Conservation (phyloP, 2,888 invertebrate species). For the Drosophila percnosoma region DNA sequence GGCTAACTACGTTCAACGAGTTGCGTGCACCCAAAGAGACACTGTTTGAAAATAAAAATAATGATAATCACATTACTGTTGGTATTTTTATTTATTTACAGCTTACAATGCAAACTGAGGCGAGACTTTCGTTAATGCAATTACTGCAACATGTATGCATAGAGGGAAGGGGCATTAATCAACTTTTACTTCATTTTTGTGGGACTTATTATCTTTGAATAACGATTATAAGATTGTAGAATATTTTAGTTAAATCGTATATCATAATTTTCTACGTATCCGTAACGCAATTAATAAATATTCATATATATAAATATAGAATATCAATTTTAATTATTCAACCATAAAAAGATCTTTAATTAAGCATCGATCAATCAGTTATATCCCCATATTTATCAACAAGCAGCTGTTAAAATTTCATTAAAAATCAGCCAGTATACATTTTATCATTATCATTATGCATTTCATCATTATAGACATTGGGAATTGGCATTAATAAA, state of each 20-base stretch:
- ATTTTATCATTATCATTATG: constrained; percentile 3
- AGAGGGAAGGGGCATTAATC: background rate
- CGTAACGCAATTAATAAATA: background rate
- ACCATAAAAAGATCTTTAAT: background rate
- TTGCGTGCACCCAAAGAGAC: constrained; percentile 47
- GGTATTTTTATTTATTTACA: constrained; percentile 32
- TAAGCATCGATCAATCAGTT: constrained; percentile 3
- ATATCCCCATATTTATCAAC: background rate
- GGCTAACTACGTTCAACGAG: constrained; percentile 70
- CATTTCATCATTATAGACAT: constrained; percentile 32
- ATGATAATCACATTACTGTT: constrained; percentile 35
- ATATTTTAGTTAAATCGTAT: background rate
- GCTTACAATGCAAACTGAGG: constrained; percentile 37
- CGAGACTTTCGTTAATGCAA: constrained; percentile 25
- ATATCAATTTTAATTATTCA: background rate
- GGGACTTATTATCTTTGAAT: background rate
- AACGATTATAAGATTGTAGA: background rate
- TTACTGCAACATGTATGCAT: constrained; percentile 8
- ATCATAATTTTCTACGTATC: background rate
- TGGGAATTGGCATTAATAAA: constrained; percentile 57
- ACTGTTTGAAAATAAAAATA: constrained; percentile 12
- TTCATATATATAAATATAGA: background rate
- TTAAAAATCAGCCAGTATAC: constrained; percentile 42
- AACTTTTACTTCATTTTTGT: background rate
- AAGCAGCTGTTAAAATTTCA: constrained; percentile 45